Percentiles rank a stretch among this genome's conserved stretches.
Evolutionary conservation across 2,888 invertebrate species (phyloP).

Genomic region (Caenorhabditis uteleia): DNA sequence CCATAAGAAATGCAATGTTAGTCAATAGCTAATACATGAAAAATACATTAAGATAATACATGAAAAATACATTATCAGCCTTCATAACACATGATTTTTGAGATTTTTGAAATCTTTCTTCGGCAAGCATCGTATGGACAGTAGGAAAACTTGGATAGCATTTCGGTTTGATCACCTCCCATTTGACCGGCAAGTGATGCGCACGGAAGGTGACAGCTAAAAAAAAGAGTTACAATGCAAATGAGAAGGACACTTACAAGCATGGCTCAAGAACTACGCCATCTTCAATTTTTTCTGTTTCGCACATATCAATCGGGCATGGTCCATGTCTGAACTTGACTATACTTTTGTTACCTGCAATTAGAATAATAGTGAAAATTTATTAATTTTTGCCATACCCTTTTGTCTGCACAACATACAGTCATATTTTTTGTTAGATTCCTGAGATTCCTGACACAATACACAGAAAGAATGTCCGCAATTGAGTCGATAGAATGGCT

Average conservation of each 20-base stretch:
- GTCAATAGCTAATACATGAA: neutral
- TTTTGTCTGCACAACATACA: no score
- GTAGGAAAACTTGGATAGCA: neutral
- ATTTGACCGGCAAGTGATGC: neutral
- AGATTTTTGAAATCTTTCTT: neutral
- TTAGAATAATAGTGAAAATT: no score
- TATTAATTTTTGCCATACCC: no score
- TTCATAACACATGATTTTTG: no score
- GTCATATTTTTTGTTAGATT: no score
- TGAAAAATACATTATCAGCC: no score
- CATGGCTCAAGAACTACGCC: slow-evolving; percentile 17
- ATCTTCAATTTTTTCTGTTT: neutral
- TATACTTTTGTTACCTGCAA: no score
- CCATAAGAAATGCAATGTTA: neutral
- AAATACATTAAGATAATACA: neutral
- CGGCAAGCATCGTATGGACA: slow-evolving; percentile 4
- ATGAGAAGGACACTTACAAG: slow-evolving; percentile 19
- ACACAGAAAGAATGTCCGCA: neutral
- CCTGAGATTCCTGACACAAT: no score
- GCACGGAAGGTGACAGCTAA: slow-evolving; percentile 4
- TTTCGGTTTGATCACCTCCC: neutral
- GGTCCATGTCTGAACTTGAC: slow-evolving; percentile 20
- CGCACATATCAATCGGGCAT: slow-evolving; percentile 23
- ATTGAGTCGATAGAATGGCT: neutral
- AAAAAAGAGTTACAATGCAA: neutral